Evolutionary conservation across 2,113 vertebrate species (phyloP), one percentile per base, ranked within the genome.

Genomic region (Tiliqua scincoides): DNA sequence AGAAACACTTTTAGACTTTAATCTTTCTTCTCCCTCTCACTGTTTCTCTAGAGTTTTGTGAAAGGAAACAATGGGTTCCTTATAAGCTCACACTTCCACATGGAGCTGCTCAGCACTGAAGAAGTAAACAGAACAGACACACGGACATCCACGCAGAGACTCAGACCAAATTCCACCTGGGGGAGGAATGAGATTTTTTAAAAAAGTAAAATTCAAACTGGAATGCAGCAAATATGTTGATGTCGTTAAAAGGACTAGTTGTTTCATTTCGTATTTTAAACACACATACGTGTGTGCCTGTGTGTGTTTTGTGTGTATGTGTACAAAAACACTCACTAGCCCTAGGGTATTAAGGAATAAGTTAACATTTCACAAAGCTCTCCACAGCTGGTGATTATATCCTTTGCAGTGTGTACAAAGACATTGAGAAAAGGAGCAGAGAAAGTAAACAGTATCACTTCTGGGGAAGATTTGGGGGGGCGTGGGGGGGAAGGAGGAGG

Each of bases 381-480:
- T 93, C 91, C 86, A 67, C 94, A 94, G 94, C 94, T 95, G 94
- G 92, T 90, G 93, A 95, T 95, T 94, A 89, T 93, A 94, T 94
- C 92, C 93, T 89, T 95, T 84, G 92, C 94, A 94, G 89, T 78
- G 86, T 72, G 0, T 93, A 94, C 93, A 93, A 93, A 95, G 95
- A 74, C 93, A 92, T 85, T 91, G 93, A 92, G 93, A 95, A 95
- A 86, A 94, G 93, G 89, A 91, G 93, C 85, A 85, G 93, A 94
- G 95, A 95, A 95, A 95, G 95, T 95, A 95, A 95, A 95, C 94
- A 95, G 91, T 95, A 95, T 94, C 95, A 94, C 93, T 95, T 95
- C 91, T 95, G 94, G 92, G 87, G 90, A 92, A 91, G 87, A 35
- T 84, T 30, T 79, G 85, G 70, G 86, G 65, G 11, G n/a, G n/a